Evolutionary conservation across 2,113 vertebrate species (phyloP), one percentile per base, ranked within the genome.

Genomic region (Nannospalax galili): DNA sequence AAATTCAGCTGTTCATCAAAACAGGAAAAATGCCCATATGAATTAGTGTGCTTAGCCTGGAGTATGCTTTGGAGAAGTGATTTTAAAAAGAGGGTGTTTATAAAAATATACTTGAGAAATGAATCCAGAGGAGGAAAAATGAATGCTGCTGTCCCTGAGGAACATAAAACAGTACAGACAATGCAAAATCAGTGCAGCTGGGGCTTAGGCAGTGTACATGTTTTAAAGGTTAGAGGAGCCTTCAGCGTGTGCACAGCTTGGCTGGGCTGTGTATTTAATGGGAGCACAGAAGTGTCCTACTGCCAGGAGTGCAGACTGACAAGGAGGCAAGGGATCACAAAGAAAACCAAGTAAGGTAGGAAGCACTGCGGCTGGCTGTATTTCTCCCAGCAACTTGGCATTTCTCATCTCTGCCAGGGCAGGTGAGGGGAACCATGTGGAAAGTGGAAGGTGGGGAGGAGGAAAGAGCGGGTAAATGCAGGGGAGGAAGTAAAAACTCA

Each of bases 21-120:
- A 56, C 45, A 16, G 0, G 35, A 20, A 40, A 75, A 35, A 32
- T 15, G 15, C n/a, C 52, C 28, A 24, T 85, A 84, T 90, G 85
- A 96, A 81, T 74, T 14, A 89, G 17, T 79, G 19, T 84, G 32
- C 7, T 58, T 93, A 35, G 26, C 72, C 42, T 73, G 60, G 4
- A 84, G 90, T 81, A 52, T 8, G 48, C 45, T 95, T 86, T 48
- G 0, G 42, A 90, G 73, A 37, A 85, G 35, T 65, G 56, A 69
- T 84, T 65, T 88, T 88, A 52, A 40, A 97, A 93, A 91, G 40
- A 92, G 52, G 16, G 9, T n/a, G 58, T 75, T 93, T 94, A 91
- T 91, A 77, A 95, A 94, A 93, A 84, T 64, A 80, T 35, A 79
- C 37, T 72, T 86, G 35, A 94, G 64, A 94, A 91, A 75, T 28